Base-by-base conservation (phyloP, 2,113 vertebrate genomes). In the Ancistrus triradiatus region DNA sequence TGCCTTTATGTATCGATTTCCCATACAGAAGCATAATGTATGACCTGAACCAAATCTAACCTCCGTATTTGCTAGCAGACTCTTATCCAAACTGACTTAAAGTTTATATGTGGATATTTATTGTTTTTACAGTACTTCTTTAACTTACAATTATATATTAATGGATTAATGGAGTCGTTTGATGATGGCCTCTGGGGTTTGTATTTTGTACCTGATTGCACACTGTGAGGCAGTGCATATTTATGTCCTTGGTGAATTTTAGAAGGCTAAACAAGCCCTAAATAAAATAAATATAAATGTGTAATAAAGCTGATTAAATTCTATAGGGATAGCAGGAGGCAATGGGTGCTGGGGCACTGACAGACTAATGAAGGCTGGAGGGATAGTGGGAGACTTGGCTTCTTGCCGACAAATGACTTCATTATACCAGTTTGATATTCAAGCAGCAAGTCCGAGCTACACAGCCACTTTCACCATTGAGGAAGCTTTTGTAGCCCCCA, bases 381-480 rank as follows among this genome's bases (percentile, higher is more conserved):
- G n/a, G 67, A 80, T 81, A 79, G 82, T 75, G 69, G 80, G 82
- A 80, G 80, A 83, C 81, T 79, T 75, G 75, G 81, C 81, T 78
- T 84, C 80, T 83, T 80, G 78, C 78, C 83, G 84, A 84, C 77
- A 83, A 89, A 90, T 85, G 72, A 82, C 82, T 86, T 86, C 86
- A 88, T 88, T 85, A 86, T 69, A 63, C 59, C 72, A 62, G 62
- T 79, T 87, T 85, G 81, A 80, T 86, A 87, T 86, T 86, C 83
- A 74, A 72, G 66, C 66, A 44, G 78, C 70, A 76, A 70, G 77
- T 80, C 66, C 79, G 78, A 35, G 52, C 73, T 63, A 75, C 69
- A 59, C 77, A 67, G 66, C 77, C 73, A 70, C 80, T 79, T 68
- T 75, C 63, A 59, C 72, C 74, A 52, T 62, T 67, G 59, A 50